Evolutionary conservation across 2,113 vertebrate genomes (phyloP), one percentile per base, ranked within the genome.

Genomic region (Aspidoscelis tigris): DNA sequence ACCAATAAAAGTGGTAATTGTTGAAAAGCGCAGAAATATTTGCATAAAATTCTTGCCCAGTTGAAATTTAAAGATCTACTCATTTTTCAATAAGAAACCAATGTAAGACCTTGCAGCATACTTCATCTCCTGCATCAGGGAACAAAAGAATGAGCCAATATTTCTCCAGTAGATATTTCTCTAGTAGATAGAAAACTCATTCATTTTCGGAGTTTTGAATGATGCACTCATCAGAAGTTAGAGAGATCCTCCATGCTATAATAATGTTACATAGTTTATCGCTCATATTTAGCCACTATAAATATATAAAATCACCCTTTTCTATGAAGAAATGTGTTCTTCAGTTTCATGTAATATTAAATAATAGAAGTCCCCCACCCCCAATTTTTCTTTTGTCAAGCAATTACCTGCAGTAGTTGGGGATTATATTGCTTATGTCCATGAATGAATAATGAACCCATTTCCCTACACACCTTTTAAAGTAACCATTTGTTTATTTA

Each of bases 81-180:
- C 43, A 83, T 76, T 39, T 39, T 65, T 66, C 43, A 83, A 41
- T 76, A 76, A 69, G n/a, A 33, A 74, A 64, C 24, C 16, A 53
- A 76, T 69, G 61, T 64, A 66, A 50, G 6, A 53, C 4, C 16
- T 53, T 76, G 44, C 68, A 69, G 33, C 18, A 76, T 68, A 76
- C 47, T 83, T 76, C 14, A 76, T 24, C 43, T 69, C 20, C 11
- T 12, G 53, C 12, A 68, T 76, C 33, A 75, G 64, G 18, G 7
- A 2, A 3, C 20, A 66, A 44, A 75, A 20, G 10, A 83, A 83
- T 21, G 41, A 47, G 18, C 26, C 44, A 18, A 26, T 5, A 33
- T 33, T 33, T 33, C 33, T 33, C 33, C 33, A 33, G 33, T 33
- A 33, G 33, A 73, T 82, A 72, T 43, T 58, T 39, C 39, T 43